Evolutionary conservation across 2,113 vertebrate genomes (phyloP).

Genomic region (Empidonax alnorum): DNA sequence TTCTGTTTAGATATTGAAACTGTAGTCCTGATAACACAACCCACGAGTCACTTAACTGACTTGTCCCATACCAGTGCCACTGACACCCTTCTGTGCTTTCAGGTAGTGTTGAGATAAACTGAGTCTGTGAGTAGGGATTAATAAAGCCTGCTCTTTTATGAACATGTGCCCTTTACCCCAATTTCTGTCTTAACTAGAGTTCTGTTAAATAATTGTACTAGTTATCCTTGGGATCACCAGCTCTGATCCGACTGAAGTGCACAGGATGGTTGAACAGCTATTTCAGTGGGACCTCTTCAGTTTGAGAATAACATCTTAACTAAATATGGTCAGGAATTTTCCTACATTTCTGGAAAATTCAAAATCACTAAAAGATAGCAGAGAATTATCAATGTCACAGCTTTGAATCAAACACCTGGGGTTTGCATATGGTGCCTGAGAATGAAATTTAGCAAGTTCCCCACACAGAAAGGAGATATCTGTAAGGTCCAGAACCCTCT

Average conservation of each 20-base stretch:
- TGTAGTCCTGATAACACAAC: neutral
- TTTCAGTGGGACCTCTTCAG: neutral
- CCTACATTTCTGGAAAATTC: neutral
- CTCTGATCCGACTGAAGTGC: neutral
- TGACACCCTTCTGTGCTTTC: neutral
- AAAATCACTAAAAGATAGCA: neutral
- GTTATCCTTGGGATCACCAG: neutral
- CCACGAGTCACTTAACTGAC: neutral
- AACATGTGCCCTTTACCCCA: neutral
- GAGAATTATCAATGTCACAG: neutral
- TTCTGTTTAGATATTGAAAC: neutral
- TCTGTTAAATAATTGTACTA: too few relatives aligned
- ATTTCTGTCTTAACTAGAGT: neutral
- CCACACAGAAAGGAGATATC: neutral
- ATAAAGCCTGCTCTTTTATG: neutral
- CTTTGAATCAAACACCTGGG: neutral
- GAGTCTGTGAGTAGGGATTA: neutral
- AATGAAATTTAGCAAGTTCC: neutral
- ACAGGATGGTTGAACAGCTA: neutral
- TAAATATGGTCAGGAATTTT: neutral
- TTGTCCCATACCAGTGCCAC: neutral
- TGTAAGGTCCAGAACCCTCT: neutral
- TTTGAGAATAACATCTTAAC: neutral
- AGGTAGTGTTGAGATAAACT: neutral
- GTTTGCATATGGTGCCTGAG: neutral